Conservation (phyloP, 2,888 invertebrate species). For the Theretra japonica region DNA sequence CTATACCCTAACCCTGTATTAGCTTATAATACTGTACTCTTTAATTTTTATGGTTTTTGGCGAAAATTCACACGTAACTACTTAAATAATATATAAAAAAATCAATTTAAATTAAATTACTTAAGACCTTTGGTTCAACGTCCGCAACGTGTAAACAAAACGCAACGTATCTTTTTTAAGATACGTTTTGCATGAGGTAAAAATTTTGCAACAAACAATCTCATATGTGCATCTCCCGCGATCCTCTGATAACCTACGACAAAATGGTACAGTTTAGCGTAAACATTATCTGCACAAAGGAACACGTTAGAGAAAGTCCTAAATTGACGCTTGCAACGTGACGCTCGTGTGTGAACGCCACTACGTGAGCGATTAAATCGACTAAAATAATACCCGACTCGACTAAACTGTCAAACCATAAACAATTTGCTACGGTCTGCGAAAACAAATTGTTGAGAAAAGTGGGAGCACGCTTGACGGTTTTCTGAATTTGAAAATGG, state of each 20-base stretch:
- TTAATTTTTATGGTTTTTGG: too few relatives aligned
- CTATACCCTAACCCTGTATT: too few relatives aligned
- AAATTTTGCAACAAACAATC: slow-evolving; percentile 27
- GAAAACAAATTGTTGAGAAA: slow-evolving; percentile 19
- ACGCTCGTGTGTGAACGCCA: slow-evolving; percentile 43
- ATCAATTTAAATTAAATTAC: too few relatives aligned
- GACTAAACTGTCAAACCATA: slow-evolving; percentile 29
- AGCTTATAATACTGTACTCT: too few relatives aligned
- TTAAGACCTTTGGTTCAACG: neutral
- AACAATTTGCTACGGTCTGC: slow-evolving; percentile 18
- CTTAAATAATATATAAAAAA: too few relatives aligned
- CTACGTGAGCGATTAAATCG: slow-evolving; percentile 42
- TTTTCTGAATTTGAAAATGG: neutral
- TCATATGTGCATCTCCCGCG: slow-evolving; percentile 28
- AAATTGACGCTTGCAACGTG: slow-evolving; percentile 39
- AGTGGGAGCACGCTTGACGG: slow-evolving; percentile 7
- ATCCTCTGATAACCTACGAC: slow-evolving; percentile 34
- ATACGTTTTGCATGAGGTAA: slow-evolving; percentile 9
- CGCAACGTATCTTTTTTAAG: neutral
- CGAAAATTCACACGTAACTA: too few relatives aligned
- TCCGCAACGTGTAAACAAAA: slow-evolving; percentile 19
- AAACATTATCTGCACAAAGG: slow-evolving; percentile 30
- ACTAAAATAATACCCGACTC: slow-evolving; percentile 36
- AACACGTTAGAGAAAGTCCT: slow-evolving; percentile 46
- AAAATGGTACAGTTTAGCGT: slow-evolving; percentile 33